phyloP scores from a whole-genome alignment of 2,113 vertebrate species.

The Felis chaus region DNA sequence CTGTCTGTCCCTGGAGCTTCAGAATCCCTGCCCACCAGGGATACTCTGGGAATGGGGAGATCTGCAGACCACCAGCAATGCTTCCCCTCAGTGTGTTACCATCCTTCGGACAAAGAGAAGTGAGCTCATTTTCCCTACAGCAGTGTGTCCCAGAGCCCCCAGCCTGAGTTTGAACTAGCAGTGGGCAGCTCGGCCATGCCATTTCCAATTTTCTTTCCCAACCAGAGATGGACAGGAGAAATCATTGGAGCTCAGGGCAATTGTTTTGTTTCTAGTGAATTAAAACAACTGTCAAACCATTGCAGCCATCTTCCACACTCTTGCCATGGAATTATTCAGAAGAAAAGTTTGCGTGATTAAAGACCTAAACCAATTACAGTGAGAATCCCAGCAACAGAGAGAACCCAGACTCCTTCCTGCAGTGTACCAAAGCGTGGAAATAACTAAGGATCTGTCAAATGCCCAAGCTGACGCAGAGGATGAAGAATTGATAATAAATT shows the following conservation, averaged over 20 bases:
- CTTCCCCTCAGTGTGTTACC: background rate
- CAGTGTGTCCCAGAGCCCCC: background rate
- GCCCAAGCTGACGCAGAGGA: constrained; percentile 54
- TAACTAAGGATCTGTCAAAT: constrained; percentile 73
- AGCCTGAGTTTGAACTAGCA: background rate
- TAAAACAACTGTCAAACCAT: constrained; percentile 42
- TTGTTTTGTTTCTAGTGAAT: constrained; percentile 7
- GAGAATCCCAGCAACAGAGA: constrained; percentile 58
- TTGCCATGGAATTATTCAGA: constrained; percentile 69
- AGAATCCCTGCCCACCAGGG: background rate
- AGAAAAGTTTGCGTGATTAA: constrained; percentile 42
- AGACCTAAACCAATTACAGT: constrained; percentile 72
- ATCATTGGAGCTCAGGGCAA: background rate
- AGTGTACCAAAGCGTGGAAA: constrained; percentile 55
- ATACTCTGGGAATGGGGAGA: background rate
- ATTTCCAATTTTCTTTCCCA: background rate
- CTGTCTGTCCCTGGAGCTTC: background rate
- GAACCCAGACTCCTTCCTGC: constrained; percentile 68
- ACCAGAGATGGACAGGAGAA: background rate
- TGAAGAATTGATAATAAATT: constrained; percentile 68
- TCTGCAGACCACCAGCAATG: background rate
- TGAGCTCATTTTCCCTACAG: background rate
- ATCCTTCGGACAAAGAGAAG: background rate
- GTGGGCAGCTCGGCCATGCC: rapidly evolving
- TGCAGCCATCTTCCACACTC: background rate